A percentile compares a stretch with the other conserved stretches of the same genome.
These are phyloP conservation scores for Adoxophyes honmai DNA, from an alignment of 1,140 invertebrate genomes.

Conservation along the genomic window DNA sequence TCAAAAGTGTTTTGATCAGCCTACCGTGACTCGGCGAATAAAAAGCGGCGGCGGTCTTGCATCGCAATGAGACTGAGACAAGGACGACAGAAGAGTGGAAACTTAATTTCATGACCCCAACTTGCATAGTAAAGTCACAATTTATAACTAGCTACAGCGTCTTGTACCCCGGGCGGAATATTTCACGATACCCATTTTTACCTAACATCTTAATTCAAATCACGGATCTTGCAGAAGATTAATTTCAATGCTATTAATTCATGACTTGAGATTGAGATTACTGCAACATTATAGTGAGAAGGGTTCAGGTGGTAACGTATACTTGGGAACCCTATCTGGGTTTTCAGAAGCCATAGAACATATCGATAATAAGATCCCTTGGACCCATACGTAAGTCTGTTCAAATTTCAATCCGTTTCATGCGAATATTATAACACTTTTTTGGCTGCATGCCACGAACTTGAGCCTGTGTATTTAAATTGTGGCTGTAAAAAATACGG, in stretches of 20 bases:
- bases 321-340: background rate
- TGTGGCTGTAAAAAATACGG: slow-evolving; percentile 11
- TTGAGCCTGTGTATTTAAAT: slow-evolving; percentile 13
- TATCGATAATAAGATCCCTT: background rate
- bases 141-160: background rate
- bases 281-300: too few species aligned
- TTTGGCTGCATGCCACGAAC: slow-evolving; percentile 8
- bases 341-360: slow-evolving; percentile 3
- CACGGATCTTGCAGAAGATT: slow-evolving; percentile 6
- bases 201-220: background rate
- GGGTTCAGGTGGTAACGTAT: background rate
- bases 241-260: slow-evolving; percentile 16
- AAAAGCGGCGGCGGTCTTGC: slow-evolving; percentile 32
- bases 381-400: background rate
- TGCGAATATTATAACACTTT: slow-evolving; percentile 15
- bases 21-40: slow-evolving; percentile 36
- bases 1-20: slow-evolving; percentile 42
- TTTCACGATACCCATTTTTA: background rate
- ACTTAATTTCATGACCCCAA: slow-evolving; percentile 28
- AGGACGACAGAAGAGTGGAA: slow-evolving; percentile 30
- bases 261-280: too few species aligned
- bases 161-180: background rate
- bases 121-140: slow-evolving; percentile 4
- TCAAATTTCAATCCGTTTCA: slow-evolving; percentile 7
- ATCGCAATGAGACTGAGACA: slow-evolving; percentile 39